These are phyloP conservation scores for Drosophila borealis DNA, from an alignment of 2,888 invertebrate species.

Conservation along the genomic window DNA sequence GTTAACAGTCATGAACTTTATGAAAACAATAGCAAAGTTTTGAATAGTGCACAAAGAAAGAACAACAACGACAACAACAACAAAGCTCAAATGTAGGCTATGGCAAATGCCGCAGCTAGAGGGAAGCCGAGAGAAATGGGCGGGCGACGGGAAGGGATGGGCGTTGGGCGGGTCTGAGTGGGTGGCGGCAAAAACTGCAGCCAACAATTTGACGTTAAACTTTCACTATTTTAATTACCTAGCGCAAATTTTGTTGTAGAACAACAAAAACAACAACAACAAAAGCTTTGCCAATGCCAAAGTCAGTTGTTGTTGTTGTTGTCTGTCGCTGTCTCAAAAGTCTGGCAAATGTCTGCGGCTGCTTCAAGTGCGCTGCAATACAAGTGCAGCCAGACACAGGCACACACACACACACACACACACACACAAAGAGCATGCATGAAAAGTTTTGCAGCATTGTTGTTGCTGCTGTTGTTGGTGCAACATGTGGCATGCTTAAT, in stretches of 20 bases:
- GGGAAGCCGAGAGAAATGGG: not conserved
- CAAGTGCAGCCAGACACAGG: slow-evolving; percentile 43
- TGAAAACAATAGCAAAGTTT: slow-evolving; percentile 35
- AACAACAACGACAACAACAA: slow-evolving; percentile 26
- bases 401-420: slow-evolving; percentile 15
- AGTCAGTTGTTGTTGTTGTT: slow-evolving; percentile 36
- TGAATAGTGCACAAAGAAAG: slow-evolving; percentile 16
- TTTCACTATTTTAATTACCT: slow-evolving; percentile 79
- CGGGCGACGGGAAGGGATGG: not conserved
- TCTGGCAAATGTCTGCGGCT: slow-evolving; percentile 73
- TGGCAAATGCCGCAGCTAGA: slow-evolving; percentile 38
- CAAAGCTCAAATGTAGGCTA: slow-evolving; percentile 73
- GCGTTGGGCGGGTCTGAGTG: not conserved
- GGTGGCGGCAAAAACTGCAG: not conserved
- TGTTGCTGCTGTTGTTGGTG: slow-evolving; percentile 38
- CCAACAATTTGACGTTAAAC: slow-evolving; percentile 54
- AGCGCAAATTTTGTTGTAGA: slow-evolving; percentile 46
- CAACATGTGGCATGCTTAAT: slow-evolving; percentile 75
- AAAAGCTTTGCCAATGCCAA: slow-evolving; percentile 43
- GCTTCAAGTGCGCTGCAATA: slow-evolving; percentile 62
- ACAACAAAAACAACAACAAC: slow-evolving; percentile 28
- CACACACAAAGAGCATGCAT: slow-evolving; percentile 31
- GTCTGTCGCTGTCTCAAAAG: slow-evolving; percentile 54
- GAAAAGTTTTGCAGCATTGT: slow-evolving; percentile 59
- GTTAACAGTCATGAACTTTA: slow-evolving; percentile 13